Conservation (phyloP, 2,797 vertebrate species). For the Telmatherina bonti region DNA sequence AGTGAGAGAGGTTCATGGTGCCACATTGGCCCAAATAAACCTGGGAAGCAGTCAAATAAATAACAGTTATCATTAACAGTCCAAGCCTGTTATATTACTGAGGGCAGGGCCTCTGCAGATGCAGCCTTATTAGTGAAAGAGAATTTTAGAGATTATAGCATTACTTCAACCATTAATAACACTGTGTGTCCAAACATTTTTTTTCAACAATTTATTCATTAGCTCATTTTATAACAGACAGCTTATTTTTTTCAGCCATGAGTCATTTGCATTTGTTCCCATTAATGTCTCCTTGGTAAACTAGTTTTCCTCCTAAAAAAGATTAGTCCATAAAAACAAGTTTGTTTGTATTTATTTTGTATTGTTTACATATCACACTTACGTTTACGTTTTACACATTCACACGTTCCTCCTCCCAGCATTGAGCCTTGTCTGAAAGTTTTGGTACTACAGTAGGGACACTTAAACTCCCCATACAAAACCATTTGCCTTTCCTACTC, state of each 20-base stretch:
- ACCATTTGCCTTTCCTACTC: background rate
- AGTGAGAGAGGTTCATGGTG: slow-evolving; percentile 78
- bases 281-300: slow-evolving; percentile 1
- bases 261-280: background rate
- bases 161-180: slow-evolving; percentile 51
- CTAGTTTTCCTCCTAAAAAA: slow-evolving; percentile 2
- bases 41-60: slow-evolving; percentile 77
- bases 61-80: slow-evolving; percentile 81
- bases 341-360: slow-evolving; percentile 30
- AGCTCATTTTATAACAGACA: background rate
- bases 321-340: background rate
- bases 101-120: slow-evolving; percentile 67
- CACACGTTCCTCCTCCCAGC: background rate
- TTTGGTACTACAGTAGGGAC: slow-evolving; percentile 25
- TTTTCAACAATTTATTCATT: slow-evolving; percentile 31
- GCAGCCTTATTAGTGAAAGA: slow-evolving; percentile 71
- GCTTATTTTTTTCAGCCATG: background rate
- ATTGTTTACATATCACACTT: slow-evolving; percentile 17
- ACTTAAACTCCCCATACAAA: background rate
- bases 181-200: slow-evolving; percentile 17
- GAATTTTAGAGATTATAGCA: slow-evolving; percentile 63
- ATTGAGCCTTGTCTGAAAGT: background rate
- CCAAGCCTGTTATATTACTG: slow-evolving; percentile 72
- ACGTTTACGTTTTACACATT: slow-evolving; percentile 26
- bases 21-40: slow-evolving; percentile 81